Conservation (phyloP, 2,888 invertebrate genomes). For the Drosophila heteroneura region DNA sequence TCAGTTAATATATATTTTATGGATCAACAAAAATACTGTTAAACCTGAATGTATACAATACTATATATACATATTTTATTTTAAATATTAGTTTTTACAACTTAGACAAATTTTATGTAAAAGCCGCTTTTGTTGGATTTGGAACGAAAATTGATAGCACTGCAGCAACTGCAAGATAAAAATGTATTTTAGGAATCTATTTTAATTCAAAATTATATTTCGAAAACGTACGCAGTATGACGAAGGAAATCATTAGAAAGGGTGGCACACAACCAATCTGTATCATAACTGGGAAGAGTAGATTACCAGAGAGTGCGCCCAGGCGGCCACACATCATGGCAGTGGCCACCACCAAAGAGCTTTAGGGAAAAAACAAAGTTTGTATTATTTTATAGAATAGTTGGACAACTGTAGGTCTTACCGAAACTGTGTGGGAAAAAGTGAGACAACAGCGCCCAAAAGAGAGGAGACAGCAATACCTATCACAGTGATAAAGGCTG, state of each 20-base stretch:
- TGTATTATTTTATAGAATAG: neutral
- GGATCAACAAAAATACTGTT: neutral
- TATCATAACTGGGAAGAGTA: conserved; percentile 90
- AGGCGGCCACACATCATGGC: conserved; percentile 90
- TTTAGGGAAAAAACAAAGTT: conserved; percentile 3
- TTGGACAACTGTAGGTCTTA: conserved; percentile 40
- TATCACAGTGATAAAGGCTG: conserved; percentile 86
- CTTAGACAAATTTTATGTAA: conserved; percentile 43
- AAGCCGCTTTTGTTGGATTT: conserved; percentile 66
- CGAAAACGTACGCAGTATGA: conserved; percentile 87
- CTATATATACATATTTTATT: neutral
- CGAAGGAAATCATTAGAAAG: conserved; percentile 89
- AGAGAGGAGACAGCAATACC: conserved; percentile 83
- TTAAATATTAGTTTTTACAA: conserved; percentile 11
- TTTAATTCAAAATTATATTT: neutral
- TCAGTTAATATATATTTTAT: neutral
- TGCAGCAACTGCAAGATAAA: conserved; percentile 62
- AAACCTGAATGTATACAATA: neutral
- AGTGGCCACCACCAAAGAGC: conserved; percentile 88
- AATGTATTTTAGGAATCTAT: neutral
- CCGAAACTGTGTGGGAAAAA: conserved; percentile 84
- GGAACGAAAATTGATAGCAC: conserved; percentile 73
- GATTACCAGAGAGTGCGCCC: conserved; percentile 90
- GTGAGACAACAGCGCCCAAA: conserved; percentile 77
- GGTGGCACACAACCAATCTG: conserved; percentile 90